Evolutionary conservation across 2,888 invertebrate species (phyloP), one percentile per base, ranked within the genome.

Genomic region (Seira sanloemensis): DNA sequence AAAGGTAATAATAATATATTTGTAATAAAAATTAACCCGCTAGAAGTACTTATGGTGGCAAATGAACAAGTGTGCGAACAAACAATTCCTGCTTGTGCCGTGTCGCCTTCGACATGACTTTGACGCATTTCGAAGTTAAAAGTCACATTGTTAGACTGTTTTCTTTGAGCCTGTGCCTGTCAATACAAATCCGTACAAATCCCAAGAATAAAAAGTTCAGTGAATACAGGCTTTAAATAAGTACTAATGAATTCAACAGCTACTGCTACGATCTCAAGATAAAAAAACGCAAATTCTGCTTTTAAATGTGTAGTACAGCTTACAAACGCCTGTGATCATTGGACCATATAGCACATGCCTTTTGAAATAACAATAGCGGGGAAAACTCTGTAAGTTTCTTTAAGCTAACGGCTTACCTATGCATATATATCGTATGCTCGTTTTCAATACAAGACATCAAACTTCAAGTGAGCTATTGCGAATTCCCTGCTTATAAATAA

Each of bases 241-340:
- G 37, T 69, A 18, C 69, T 69, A 58, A 73, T 73, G 73, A 26
- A 62, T 71, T 21, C 54, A 72, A 54, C 16, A 25, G 18, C n/a
- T 24, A 23, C 54, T 50, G 25, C 26, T 16, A 75, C 37, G 46
- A 27, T 62, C 65, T 37, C 19, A 27, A 75, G 27, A 65, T 66
- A 23, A 16, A 75, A 65, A 23, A n/a, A n/a, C n/a, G 65, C 12
- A 75, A 24, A 75, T 12, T 26, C 19, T 62, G 58, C 69, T n/a
- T n/a, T n/a, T n/a, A 50, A 50, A 50, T 50, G 50, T 50, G 50
- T 50, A 50, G 12, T 50, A 50, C 50, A 37, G 12, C 5, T 23
- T 23, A 65, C 50, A 27, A n/a, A n/a, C n/a, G n/a, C n/a, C n/a
- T 68, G 25, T 74, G 80, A 80, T 80, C 80, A 80, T 80, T 80